A percentile compares a stretch with the other conserved stretches of the same genome.
Evolutionary conservation across 2,113 vertebrate species (phyloP).

Genomic region (Lophura nycthemera): DNA sequence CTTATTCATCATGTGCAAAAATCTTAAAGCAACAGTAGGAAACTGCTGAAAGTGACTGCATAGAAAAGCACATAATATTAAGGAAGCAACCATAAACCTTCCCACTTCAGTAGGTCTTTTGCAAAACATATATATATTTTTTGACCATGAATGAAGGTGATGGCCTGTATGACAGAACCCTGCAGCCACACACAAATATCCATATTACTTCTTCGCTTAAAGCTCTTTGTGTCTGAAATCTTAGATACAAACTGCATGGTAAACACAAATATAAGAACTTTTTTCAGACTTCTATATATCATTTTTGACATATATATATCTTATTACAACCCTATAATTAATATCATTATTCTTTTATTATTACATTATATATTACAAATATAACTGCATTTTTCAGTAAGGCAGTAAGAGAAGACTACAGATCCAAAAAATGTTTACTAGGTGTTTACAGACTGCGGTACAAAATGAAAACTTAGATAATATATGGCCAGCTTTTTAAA

Average conservation of each 20-base stretch:
- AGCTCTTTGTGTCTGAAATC: too few relatives aligned
- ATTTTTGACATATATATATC: too few relatives aligned
- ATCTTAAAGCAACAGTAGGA: slow-evolving; percentile 29
- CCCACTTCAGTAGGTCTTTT: neutral
- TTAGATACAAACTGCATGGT: too few relatives aligned
- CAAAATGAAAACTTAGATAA: neutral
- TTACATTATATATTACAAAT: too few relatives aligned
- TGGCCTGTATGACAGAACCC: neutral
- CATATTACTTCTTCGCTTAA: too few relatives aligned
- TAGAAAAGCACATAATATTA: neutral
- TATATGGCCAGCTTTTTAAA: neutral
- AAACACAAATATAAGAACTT: too few relatives aligned
- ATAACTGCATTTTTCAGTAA: neutral
- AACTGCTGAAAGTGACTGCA: neutral
- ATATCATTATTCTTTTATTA: too few relatives aligned
- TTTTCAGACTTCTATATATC: too few relatives aligned
- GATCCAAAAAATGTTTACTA: neutral
- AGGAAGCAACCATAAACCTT: neutral
- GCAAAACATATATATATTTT: neutral
- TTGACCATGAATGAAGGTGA: neutral
- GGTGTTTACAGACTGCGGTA: neutral
- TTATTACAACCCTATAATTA: too few relatives aligned
- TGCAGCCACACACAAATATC: neutral
- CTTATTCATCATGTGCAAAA: slow-evolving; percentile 50
- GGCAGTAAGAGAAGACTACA: neutral